Conservation (phyloP, 2,797 vertebrate species). For the Sebastes glaucus region DNA sequence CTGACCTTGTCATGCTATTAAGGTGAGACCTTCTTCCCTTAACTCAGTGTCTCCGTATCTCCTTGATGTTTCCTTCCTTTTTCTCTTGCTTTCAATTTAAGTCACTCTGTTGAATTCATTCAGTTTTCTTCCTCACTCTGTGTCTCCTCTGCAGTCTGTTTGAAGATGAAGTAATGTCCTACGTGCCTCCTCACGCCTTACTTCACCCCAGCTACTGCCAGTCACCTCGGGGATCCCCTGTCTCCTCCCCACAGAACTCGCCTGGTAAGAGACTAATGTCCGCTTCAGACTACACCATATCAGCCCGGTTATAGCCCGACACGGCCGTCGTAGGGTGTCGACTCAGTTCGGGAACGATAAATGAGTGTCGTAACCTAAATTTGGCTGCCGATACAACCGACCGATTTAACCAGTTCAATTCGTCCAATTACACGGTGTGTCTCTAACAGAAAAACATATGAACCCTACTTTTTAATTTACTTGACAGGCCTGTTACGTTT, state of each 20-base stretch:
- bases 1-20: constrained; percentile 66
- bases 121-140: no score
- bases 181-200: constrained; percentile 95
- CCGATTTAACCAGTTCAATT: no score
- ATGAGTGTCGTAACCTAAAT: no score
- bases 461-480: no score
- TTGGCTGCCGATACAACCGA: no score
- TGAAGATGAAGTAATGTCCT: constrained; percentile 98
- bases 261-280: constrained; percentile 82
- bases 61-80: not conserved
- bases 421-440: fast-evolving
- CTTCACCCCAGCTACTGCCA: constrained; percentile 95
- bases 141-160: constrained; percentile 84
- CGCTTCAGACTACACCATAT: no score
- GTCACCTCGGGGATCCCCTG: constrained; percentile 73
- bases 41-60: no score
- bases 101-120: not conserved
- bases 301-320: no score
- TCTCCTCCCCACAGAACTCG: constrained; percentile 95
- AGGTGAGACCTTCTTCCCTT: constrained; percentile 42
- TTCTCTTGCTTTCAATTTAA: not conserved
- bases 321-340: fast-evolving
- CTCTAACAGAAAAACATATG: no score
- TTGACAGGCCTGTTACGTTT: no score
- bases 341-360: no score